Percentiles rank a stretch among this genome's conserved stretches.
Evolutionary conservation across 2,113 vertebrate genomes (phyloP).

Genomic region (Probosciger aterrimus): DNA sequence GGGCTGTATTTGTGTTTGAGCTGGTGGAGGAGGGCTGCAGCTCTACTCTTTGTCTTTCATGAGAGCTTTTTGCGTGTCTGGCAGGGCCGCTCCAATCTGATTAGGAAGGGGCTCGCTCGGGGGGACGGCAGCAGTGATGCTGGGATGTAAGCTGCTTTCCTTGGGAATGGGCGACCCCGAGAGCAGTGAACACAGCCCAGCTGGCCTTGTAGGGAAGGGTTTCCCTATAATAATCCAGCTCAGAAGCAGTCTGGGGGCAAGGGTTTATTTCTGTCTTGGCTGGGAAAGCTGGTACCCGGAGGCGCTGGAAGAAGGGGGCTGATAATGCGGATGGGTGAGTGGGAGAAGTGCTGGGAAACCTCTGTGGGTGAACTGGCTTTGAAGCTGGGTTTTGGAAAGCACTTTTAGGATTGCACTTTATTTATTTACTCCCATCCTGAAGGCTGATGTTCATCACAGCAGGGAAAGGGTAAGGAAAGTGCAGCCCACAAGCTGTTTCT

Average conservation of each 20-base stretch:
- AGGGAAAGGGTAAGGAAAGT: not conserved
- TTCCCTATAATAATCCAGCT: not conserved
- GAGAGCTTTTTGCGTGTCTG: not conserved
- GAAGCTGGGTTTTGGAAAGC: not conserved
- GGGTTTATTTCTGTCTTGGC: not conserved
- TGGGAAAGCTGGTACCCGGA: not conserved
- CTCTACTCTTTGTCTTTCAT: not conserved
- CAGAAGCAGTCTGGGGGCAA: not conserved
- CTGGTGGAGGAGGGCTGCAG: not conserved
- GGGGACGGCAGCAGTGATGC: not conserved
- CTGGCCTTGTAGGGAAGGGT: not conserved
- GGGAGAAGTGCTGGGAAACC: not conserved
- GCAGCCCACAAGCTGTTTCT: not conserved
- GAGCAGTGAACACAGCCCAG: not conserved
- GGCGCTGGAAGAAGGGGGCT: not conserved
- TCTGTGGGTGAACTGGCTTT: not conserved
- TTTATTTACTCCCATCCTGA: not conserved
- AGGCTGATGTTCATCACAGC: not conserved
- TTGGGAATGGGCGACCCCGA: not conserved
- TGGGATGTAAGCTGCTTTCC: conserved; percentile 11
- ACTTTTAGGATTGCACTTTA: not conserved
- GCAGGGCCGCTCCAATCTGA: not conserved
- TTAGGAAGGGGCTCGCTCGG: not conserved
- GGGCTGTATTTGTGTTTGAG: not conserved
- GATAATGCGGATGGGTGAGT: not conserved